Base-by-base conservation (phyloP, 2,888 invertebrate genomes). In the Drosophila emarginata region DNA sequence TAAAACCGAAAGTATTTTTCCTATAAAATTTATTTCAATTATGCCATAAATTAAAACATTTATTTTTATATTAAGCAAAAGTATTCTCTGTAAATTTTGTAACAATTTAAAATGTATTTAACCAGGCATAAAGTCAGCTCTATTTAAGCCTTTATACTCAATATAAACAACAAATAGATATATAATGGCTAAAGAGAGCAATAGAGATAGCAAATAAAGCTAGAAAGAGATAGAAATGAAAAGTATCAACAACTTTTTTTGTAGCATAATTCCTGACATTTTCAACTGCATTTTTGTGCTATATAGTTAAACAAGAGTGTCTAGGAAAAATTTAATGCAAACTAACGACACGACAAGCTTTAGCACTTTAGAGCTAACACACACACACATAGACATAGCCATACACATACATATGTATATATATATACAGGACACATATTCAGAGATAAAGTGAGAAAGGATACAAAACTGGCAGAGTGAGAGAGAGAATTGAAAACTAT, bases 301-400 rank as follows among this genome's bases (percentile, higher is more conserved):
- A 26, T 32, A 18, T 66, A 61, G 18, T 68, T 68, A 62, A 62
- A 50, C 59, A 52, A 64, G 64, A 15, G 56, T 21, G 52, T 45
- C 45, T 59, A 70, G 70, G 18, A 51, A 70, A 69, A 71, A 69
- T 57, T 64, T 71, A 71, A 71, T 71, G 71, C 71, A 70, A 70
- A 71, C 71, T 71, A 71, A 71, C 71, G 71, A 40, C 71, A 71
- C 60, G 64, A 71, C 71, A 71, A 71, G 71, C 71, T 71, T 71
- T 71, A 32, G 71, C 71, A 71, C 71, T 71, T 71, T 71, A 61
- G 64, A 52, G 28, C 7, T 58, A 36, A 26, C 40, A 40, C 61
- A 57, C 54, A 57, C 40, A 52, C 18, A 40, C 18, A 37, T 37
- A 28, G 4, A 37, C 23, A 39, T 2, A 18, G 9, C 36, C 15